phyloP scores from a whole-genome alignment of 2,113 vertebrate species.

The Centropus bengalensis region DNA sequence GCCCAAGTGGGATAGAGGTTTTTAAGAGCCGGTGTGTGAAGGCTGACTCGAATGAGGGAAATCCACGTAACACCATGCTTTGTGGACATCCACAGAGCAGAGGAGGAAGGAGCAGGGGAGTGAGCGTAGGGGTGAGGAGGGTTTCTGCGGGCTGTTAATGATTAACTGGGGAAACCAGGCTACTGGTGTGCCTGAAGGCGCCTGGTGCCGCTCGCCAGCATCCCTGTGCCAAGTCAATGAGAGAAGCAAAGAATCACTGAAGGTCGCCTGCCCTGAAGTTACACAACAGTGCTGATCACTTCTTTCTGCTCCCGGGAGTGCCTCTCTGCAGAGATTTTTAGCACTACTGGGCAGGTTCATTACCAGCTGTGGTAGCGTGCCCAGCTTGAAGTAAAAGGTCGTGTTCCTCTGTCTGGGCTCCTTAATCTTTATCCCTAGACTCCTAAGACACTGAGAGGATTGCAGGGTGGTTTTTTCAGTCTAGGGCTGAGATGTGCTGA shows the following conservation, averaged over 20 bases:
- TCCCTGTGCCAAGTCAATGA: neutral
- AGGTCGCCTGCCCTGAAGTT: neutral
- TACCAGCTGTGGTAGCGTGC: neutral
- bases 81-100: rapidly evolving
- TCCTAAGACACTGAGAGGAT: constrained; percentile 59
- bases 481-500: neutral
- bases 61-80: neutral
- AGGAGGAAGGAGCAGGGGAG: neutral
- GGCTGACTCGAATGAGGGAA: neutral
- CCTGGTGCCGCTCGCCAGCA: neutral
- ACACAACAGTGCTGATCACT: neutral
- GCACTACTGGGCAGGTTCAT: neutral
- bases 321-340: neutral
- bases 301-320: neutral
- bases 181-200: neutral
- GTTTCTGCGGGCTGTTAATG: neutral
- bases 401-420: neutral
- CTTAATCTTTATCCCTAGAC: constrained; percentile 53
- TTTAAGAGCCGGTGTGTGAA: neutral
- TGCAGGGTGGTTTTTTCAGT: neutral
- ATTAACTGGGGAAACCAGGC: neutral
- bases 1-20: neutral
- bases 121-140: neutral
- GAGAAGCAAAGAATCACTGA: neutral
- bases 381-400: neutral